Evolutionary conservation across 1,140 invertebrate genomes (phyloP), one percentile per base, ranked within the genome.

Genomic region (Caenorhabditis remanei): DNA sequence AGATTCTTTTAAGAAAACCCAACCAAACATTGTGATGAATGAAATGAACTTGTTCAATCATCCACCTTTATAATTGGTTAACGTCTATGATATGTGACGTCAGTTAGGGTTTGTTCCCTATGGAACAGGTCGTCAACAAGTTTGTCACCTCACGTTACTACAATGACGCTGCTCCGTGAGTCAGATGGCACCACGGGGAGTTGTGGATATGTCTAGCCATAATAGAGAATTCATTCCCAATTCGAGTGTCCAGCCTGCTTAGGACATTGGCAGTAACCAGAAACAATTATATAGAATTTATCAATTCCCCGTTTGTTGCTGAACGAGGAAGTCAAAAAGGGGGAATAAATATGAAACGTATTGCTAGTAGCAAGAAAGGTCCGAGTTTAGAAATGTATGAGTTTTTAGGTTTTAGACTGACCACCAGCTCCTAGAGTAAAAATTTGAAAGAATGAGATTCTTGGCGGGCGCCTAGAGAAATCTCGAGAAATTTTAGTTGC

Each of bases 301-400:
- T n/a, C 55, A 13, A 19, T 7, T 9, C n/a, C n/a, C 11, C 19
- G 24, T 24, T n/a, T 8, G 14, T 58, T n/a, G 8, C n/a, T 63
- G 11, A 63, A 32, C 32, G 6, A 63, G 21, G 61, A 63, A 63
- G 61, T 63, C 32, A 32, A 65, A 65, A 13, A 0, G 21, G 46
- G 65, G 7, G 16, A 41, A 67, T 40, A 67, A 43, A 46, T 41
- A 41, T 19, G 40, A 19, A 16, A 11, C 50, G 65, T 32, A 32
- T 32, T 32, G 32, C 32, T 1, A 1, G 32, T 2, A 32, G 32
- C 2, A 32, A 71, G 8, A 79, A 79, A 79, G 11, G 46, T 21
- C 21, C 71, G 21, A 46, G 21, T 79, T 79, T 79, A 79, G 21
- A 79, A 79, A 79, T 79, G 71, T 79, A 50, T 79, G 43, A 13